Conservation (phyloP, 2,113 vertebrate genomes). For the Protobothrops flavoviridis region DNA sequence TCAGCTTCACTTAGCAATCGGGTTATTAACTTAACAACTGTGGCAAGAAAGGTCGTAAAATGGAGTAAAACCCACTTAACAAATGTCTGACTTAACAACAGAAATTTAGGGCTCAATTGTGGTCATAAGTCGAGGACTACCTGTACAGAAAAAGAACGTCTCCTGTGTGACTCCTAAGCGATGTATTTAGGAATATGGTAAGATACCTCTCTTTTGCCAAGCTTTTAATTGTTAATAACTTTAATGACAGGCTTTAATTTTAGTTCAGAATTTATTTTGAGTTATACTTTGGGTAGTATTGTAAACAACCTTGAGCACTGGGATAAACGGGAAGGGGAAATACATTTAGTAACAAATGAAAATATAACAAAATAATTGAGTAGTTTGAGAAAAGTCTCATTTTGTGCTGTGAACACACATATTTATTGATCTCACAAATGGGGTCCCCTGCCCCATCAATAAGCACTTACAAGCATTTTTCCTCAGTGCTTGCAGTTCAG, state of each 20-base stretch:
- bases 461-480: background rate
- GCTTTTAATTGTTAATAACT: background rate
- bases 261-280: background rate
- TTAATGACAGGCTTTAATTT: background rate
- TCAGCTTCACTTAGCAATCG: too few relatives aligned
- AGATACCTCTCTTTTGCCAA: background rate
- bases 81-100: background rate
- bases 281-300: background rate
- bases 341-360: background rate
- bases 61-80: background rate
- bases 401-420: background rate
- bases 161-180: background rate
- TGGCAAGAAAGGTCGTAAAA: background rate
- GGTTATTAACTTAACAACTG: background rate
- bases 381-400: background rate
- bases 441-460: background rate
- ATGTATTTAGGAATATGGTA: background rate
- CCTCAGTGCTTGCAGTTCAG: background rate
- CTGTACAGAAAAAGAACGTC: background rate
- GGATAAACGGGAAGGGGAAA: background rate
- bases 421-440: background rate
- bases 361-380: background rate
- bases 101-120: background rate
- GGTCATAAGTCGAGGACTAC: background rate
- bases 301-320: background rate